phyloP scores from a whole-genome alignment of 1,140 invertebrate genomes.

The Phortica variegata region DNA sequence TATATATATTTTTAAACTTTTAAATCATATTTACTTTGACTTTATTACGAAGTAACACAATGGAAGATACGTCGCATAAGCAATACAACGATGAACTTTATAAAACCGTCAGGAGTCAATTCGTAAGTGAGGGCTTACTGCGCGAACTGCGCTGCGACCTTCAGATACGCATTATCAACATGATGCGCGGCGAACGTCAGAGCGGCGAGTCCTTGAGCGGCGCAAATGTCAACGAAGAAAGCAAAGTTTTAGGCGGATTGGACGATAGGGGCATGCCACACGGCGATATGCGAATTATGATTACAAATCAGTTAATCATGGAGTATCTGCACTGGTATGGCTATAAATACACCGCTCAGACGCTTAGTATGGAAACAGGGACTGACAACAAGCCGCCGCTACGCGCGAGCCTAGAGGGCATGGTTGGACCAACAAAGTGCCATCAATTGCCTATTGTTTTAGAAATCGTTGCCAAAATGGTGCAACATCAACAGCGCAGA shows the following conservation, averaged over 20 bases:
- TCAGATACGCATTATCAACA: slow-evolving; percentile 24
- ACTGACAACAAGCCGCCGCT: neutral
- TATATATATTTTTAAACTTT: too few relatives aligned
- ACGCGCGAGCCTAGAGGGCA: slow-evolving; percentile 17
- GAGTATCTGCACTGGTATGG: slow-evolving; percentile 41
- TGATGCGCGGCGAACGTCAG: slow-evolving; percentile 16
- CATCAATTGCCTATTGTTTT: slow-evolving; percentile 32
- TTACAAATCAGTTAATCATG: slow-evolving; percentile 29
- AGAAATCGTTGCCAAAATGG: slow-evolving; percentile 20
- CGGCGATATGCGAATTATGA: neutral
- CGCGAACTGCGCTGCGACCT: slow-evolving; percentile 24
- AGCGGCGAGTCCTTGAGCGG: slow-evolving; percentile 11
- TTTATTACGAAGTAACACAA: too few relatives aligned
- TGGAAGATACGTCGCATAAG: too few relatives aligned
- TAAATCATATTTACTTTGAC: too few relatives aligned
- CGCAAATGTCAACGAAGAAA: neutral
- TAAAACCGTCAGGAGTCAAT: slow-evolving; percentile 4
- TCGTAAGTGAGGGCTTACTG: slow-evolving; percentile 26
- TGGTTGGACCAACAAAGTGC: neutral
- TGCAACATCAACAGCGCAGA: neutral
- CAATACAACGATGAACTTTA: too few relatives aligned
- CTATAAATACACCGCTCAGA: slow-evolving; percentile 37
- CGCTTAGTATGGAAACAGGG: slow-evolving; percentile 33
- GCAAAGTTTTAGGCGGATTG: slow-evolving; percentile 12
- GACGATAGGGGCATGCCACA: neutral